Conservation (phyloP, 1,140 invertebrate species). For the Zaprionus nigranus region DNA sequence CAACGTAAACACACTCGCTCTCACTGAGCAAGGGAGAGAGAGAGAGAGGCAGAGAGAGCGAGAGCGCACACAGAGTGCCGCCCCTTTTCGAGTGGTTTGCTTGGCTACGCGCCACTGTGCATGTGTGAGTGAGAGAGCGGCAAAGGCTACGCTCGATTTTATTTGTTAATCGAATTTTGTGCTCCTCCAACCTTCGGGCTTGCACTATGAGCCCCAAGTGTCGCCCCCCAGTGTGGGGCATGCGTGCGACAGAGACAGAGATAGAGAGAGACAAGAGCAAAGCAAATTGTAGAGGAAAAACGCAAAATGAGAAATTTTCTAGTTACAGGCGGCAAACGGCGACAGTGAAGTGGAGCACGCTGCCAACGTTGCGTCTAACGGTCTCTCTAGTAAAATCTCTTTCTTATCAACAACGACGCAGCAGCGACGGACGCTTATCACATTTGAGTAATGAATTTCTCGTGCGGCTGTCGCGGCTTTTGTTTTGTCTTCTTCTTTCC, state of each 20-base stretch:
- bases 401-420: conserved; percentile 50
- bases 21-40: neutral
- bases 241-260: conserved; percentile 47
- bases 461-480: conserved; percentile 30
- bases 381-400: conserved; percentile 30
- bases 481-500: neutral
- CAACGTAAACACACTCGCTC: neutral
- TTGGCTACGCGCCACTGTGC: neutral
- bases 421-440: conserved; percentile 37
- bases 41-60: neutral
- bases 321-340: conserved; percentile 56
- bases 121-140: conserved; percentile 40
- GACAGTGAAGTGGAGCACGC: conserved; percentile 67
- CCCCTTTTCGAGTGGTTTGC: conserved; percentile 39
- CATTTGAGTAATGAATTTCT: conserved; percentile 47
- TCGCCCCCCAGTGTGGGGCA: conserved; percentile 13
- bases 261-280: conserved; percentile 34
- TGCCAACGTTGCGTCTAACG: conserved; percentile 38
- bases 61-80: conserved; percentile 21
- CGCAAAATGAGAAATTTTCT: conserved; percentile 56
- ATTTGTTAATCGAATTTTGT: conserved; percentile 76
- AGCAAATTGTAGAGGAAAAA: conserved; percentile 42
- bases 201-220: conserved; percentile 35
- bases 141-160: conserved; percentile 59
- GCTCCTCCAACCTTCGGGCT: conserved; percentile 54